Percentiles rank a stretch among this genome's conserved stretches.
Evolutionary conservation across 2,888 invertebrate genomes (phyloP).

Genomic region (Syrphus vitripennis): DNA sequence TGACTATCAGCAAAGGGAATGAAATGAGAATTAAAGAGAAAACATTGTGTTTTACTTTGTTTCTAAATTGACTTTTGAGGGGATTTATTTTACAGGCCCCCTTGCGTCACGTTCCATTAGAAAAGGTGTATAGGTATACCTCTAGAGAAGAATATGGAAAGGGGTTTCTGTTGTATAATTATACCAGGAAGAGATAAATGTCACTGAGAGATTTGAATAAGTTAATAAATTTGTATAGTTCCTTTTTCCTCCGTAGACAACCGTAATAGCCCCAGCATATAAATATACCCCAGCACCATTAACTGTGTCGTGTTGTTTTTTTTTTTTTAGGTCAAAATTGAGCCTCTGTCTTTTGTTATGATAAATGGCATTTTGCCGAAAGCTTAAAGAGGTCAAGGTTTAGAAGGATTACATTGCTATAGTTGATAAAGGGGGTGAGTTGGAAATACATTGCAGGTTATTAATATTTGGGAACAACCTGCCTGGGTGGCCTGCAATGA

Average conservation of each 20-base stretch:
- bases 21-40: constrained; percentile 27
- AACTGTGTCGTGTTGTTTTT: background rate
- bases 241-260: background rate
- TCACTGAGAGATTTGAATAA: constrained; percentile 70
- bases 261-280: background rate
- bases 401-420: constrained; percentile 37
- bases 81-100: constrained; percentile 34
- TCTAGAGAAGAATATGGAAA: background rate
- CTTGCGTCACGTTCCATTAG: background rate
- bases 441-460: constrained; percentile 56
- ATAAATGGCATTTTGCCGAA: constrained; percentile 49
- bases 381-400: constrained; percentile 61
- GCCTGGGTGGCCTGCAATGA: background rate
- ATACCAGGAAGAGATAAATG: constrained; percentile 68
- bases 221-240: constrained; percentile 69
- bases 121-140: background rate
- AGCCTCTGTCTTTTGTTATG: constrained; percentile 42
- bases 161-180: constrained; percentile 47
- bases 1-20: background rate
- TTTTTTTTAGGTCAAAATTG: constrained; percentile 10
- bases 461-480: constrained; percentile 23
- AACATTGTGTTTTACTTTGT: constrained; percentile 57
- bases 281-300: background rate
- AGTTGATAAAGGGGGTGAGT: no score
- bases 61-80: constrained; percentile 64